Conservation (phyloP, 2,797 vertebrate genomes). For the Spondyliosoma cantharus region DNA sequence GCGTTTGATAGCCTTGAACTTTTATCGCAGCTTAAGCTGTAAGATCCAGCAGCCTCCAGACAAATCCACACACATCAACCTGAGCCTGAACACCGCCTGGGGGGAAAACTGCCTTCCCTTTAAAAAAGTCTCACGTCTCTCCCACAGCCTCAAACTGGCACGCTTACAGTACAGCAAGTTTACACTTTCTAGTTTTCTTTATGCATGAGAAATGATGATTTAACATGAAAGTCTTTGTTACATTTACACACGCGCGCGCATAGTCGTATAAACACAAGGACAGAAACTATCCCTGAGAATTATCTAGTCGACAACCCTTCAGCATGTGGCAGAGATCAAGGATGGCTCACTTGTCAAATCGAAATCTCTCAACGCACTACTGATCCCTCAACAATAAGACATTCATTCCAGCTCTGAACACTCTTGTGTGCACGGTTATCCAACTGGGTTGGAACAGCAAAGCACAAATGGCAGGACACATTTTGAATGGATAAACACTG, state of each 20-base stretch:
- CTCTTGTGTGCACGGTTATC: neutral
- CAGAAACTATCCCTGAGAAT: conserved; percentile 31
- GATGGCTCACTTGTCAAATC: conserved; percentile 45
- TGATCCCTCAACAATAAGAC: conserved; percentile 46
- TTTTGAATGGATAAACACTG: conserved; percentile 10
- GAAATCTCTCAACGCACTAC: conserved; percentile 43
- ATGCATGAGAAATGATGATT: conserved; percentile 17
- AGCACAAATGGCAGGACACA: neutral
- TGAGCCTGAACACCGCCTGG: conserved; percentile 41
- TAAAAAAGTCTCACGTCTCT: conserved; percentile 47
- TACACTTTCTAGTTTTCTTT: neutral
- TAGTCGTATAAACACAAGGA: conserved; percentile 12
- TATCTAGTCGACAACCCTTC: conserved; percentile 25
- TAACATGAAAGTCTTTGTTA: neutral
- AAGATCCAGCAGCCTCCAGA: conserved; percentile 63
- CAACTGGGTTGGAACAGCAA: conserved; percentile 19
- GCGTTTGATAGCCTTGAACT: conserved; percentile 60
- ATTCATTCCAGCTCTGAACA: conserved; percentile 29
- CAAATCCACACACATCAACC: conserved; percentile 57
- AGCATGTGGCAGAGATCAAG: conserved; percentile 46
- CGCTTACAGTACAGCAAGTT: conserved; percentile 9
- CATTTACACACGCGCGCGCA: neutral
- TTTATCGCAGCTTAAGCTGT: conserved; percentile 62
- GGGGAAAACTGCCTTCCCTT: conserved; percentile 43
- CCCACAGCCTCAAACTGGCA: conserved; percentile 19